Percentiles rank a stretch among this genome's conserved stretches.
Conservation (phyloP, 2,888 invertebrate species). For the Stegana nigrithorax region DNA sequence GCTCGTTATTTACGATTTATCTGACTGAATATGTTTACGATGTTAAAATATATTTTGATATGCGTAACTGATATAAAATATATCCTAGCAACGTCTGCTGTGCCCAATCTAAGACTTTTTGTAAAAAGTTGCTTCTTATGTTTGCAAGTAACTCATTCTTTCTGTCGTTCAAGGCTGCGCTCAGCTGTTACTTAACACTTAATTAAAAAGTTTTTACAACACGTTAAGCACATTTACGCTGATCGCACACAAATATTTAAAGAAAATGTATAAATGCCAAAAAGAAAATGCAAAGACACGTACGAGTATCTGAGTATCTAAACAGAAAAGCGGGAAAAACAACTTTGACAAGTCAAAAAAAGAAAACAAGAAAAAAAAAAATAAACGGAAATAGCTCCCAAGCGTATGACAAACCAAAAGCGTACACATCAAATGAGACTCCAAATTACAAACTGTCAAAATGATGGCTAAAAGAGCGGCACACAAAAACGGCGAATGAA, state of each 20-base stretch:
- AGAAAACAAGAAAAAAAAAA: not conserved
- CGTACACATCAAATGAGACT: not conserved
- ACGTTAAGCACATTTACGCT: constrained; percentile 40
- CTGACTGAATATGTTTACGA: too few species aligned
- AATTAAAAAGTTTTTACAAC: constrained; percentile 49
- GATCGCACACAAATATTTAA: not conserved
- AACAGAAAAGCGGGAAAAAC: too few species aligned
- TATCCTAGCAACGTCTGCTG: too few species aligned
- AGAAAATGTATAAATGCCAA: not conserved
- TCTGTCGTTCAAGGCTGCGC: too few species aligned
- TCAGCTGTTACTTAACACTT: constrained; percentile 45
- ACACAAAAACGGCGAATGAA: not conserved
- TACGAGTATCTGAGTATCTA: too few species aligned
- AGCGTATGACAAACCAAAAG: not conserved
- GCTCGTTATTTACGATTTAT: too few species aligned
- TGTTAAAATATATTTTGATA: too few species aligned
- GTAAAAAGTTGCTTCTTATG: too few species aligned
- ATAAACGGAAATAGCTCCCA: not conserved
- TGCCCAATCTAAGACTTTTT: too few species aligned
- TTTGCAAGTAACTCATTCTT: too few species aligned
- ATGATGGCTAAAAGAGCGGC: not conserved
- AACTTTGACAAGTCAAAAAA: not conserved
- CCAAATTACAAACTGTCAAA: constrained; percentile 13
- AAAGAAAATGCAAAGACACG: not conserved
- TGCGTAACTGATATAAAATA: too few species aligned